These are phyloP conservation scores for Pseudococcus viburni DNA, from an alignment of 2,888 invertebrate species.

Conservation along the genomic window DNA sequence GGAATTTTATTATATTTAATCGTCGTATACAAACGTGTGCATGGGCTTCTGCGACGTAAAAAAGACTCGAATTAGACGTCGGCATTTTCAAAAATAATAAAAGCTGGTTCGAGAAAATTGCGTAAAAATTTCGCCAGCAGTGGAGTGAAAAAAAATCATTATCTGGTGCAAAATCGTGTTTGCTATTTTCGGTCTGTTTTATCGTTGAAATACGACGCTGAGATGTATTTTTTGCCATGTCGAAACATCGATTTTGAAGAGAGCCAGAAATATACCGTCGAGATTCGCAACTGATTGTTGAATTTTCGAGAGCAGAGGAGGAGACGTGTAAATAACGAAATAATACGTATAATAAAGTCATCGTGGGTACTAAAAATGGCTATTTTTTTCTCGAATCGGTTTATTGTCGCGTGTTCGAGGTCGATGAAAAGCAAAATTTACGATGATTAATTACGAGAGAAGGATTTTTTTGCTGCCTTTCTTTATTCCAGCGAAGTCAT, in stretches of 20 bases:
- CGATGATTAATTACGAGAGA: constrained; percentile 11
- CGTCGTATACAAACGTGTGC: background rate
- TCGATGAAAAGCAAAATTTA: constrained; percentile 24
- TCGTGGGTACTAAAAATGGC: background rate
- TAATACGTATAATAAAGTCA: constrained; percentile 3
- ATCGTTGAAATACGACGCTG: background rate
- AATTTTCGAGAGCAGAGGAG: no score
- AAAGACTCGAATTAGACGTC: background rate
- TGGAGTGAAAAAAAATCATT: background rate
- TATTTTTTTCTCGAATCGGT: background rate
- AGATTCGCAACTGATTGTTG: background rate
- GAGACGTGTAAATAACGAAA: background rate
- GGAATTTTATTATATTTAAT: background rate
- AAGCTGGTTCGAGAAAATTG: background rate
- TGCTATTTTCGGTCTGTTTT: constrained; percentile 6
- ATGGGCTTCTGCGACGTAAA: background rate
- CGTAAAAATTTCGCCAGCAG: background rate
- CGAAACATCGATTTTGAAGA: constrained; percentile 1
- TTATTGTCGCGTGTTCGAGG: constrained; percentile 1
- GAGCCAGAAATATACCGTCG: background rate
- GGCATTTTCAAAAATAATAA: background rate
- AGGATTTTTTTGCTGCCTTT: background rate
- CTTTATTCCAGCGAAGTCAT: background rate
- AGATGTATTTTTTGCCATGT: background rate
- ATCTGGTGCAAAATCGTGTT: background rate